phyloP scores from a whole-genome alignment of 2,888 invertebrate genomes.

The Phanerotoma sp. region DNA sequence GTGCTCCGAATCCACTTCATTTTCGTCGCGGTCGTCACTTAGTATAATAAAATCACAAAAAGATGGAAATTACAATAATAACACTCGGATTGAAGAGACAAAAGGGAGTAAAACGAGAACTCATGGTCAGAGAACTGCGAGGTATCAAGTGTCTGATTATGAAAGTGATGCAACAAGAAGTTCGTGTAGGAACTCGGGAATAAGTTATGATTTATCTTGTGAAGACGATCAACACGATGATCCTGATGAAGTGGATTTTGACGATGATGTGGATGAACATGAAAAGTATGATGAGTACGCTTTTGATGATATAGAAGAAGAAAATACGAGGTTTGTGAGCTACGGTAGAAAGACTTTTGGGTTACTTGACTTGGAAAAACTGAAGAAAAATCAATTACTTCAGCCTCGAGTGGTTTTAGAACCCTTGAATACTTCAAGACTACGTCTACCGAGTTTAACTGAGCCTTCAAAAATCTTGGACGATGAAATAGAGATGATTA shows the following conservation, averaged over 20 bases:
- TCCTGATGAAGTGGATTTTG: conserved; percentile 26
- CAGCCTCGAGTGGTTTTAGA: conserved; percentile 54
- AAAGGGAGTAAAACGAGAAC: neutral
- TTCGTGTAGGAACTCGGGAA: neutral
- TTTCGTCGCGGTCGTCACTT: conserved; percentile 2
- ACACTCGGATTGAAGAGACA: neutral
- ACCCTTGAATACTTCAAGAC: conserved; percentile 46
- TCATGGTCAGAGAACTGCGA: neutral
- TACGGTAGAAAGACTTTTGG: conserved; percentile 12
- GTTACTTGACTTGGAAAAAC: conserved; percentile 40
- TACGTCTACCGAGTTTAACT: conserved; percentile 5
- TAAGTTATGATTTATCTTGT: conserved; percentile 8
- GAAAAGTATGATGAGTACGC: conserved; percentile 25
- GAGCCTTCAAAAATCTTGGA: conserved; percentile 16
- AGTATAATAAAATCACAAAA: neutral
- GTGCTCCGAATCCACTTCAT: conserved; percentile 5
- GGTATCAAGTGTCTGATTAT: neutral
- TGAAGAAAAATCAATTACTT: conserved; percentile 46
- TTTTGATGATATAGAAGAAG: conserved; percentile 24
- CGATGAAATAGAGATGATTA: conserved; percentile 34
- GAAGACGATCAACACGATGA: conserved; percentile 30
- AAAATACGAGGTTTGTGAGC: conserved; percentile 7
- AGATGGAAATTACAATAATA: neutral
- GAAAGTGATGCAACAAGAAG: conserved; percentile 3
- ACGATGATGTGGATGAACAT: conserved; percentile 26